These are phyloP conservation scores for Neofelis nebulosa DNA, from an alignment of 2,113 vertebrate species.

Conservation along the genomic window DNA sequence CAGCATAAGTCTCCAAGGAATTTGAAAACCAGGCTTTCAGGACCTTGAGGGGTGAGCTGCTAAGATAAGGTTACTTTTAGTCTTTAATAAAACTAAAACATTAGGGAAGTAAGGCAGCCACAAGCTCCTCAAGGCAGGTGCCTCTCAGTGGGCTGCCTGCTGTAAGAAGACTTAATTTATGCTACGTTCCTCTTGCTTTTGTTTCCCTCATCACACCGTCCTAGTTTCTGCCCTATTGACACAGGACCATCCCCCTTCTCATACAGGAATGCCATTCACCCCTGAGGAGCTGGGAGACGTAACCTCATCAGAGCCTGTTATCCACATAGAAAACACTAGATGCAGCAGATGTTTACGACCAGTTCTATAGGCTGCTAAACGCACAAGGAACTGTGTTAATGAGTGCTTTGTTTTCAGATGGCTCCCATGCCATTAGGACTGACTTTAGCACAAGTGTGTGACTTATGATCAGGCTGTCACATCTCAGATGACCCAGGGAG, in stretches of 20 bases:
- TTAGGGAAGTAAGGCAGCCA: too few species aligned
- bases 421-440: not conserved
- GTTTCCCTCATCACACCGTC: too few species aligned
- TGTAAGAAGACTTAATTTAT: too few species aligned
- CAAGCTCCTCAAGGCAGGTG: too few species aligned
- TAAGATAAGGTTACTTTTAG: too few species aligned
- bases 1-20: too few species aligned
- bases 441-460: not conserved
- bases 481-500: not conserved
- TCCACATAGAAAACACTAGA: not conserved
- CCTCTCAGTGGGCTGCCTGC: too few species aligned
- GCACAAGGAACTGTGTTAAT: not conserved
- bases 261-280: not conserved
- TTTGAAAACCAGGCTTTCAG: too few species aligned
- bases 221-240: not conserved
- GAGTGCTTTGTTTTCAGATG: not conserved
- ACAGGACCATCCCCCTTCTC: not conserved
- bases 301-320: not conserved
- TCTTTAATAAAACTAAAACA: too few species aligned
- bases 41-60: too few species aligned
- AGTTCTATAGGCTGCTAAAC: not conserved
- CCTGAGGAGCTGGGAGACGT: not conserved
- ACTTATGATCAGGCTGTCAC: not conserved
- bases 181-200: too few species aligned
- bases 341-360: not conserved